Evolutionary conservation across 2,113 vertebrate genomes (phyloP).

Genomic region (Emydura subglobosa): DNA sequence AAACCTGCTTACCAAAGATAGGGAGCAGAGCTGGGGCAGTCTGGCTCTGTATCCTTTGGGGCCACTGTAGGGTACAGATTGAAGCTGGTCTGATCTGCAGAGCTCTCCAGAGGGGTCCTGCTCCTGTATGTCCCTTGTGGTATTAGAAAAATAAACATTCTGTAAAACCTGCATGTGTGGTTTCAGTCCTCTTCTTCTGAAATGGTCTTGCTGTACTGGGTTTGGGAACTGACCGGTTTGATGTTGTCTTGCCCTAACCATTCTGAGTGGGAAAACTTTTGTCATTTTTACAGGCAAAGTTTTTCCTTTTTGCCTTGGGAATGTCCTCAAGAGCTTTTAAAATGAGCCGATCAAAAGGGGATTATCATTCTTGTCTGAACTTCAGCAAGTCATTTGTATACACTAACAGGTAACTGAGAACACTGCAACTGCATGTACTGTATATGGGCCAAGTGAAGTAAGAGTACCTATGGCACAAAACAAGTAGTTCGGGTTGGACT

Average conservation of each 20-base stretch:
- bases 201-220: not conserved
- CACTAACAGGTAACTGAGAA: accelerated
- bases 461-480: not conserved
- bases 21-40: slow-evolving; percentile 52
- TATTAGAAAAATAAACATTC: slow-evolving; percentile 82
- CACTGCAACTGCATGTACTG: accelerated
- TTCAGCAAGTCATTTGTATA: accelerated
- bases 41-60: slow-evolving; percentile 52
- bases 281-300: not conserved
- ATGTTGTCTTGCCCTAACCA: not conserved
- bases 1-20: slow-evolving; percentile 81
- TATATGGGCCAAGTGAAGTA: accelerated
- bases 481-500: not conserved
- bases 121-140: slow-evolving; percentile 80
- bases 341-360: accelerated
- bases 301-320: not conserved
- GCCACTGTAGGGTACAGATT: slow-evolving; percentile 44
- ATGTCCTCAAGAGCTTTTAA: not conserved
- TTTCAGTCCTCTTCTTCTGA: slow-evolving; percentile 27
- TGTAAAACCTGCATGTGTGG: slow-evolving; percentile 65
- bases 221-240: not conserved
- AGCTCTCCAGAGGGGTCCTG: slow-evolving; percentile 63
- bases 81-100: slow-evolving; percentile 43
- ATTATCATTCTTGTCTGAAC: accelerated
- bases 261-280: not conserved